These are phyloP conservation scores for Pogonocherus hispidulus DNA, from an alignment of 2,888 invertebrate genomes.

Conservation along the genomic window DNA sequence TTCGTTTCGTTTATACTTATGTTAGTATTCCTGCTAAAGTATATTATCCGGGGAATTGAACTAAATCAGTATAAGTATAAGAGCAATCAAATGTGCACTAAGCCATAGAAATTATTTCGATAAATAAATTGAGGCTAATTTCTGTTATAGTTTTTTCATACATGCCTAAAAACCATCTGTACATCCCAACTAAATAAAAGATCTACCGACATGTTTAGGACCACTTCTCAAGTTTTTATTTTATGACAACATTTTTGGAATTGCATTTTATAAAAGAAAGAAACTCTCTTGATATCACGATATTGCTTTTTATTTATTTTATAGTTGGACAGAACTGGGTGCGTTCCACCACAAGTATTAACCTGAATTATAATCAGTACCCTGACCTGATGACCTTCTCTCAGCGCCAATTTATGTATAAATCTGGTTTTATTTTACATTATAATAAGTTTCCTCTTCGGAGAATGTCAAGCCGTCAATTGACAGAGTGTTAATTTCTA, in stretches of 20 bases:
- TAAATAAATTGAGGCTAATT: no score
- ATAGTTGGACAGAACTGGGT: conserved; percentile 39
- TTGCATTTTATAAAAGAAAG: conserved; percentile 7
- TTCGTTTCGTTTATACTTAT: no score
- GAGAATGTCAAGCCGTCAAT: neutral
- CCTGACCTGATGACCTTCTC: conserved; percentile 55
- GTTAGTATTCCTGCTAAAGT: no score
- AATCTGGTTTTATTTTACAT: conserved; percentile 37
- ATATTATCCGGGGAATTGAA: no score
- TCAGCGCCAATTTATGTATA: conserved; percentile 36
- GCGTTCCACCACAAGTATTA: conserved; percentile 39
- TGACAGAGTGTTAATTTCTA: no score
- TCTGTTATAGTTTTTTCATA: no score
- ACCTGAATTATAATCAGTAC: conserved; percentile 53
- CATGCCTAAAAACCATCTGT: no score
- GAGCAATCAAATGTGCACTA: no score
- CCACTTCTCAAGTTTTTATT: neutral
- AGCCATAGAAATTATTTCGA: no score
- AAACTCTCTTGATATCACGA: conserved; percentile 16
- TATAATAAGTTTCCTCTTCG: conserved; percentile 21
- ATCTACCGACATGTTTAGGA: no score
- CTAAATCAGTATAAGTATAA: no score
- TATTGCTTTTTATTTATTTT: conserved; percentile 39
- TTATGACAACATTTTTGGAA: neutral
- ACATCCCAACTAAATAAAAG: neutral